Base-by-base conservation (phyloP, 2,113 vertebrate species). In the Eudyptes chrysolophus region DNA sequence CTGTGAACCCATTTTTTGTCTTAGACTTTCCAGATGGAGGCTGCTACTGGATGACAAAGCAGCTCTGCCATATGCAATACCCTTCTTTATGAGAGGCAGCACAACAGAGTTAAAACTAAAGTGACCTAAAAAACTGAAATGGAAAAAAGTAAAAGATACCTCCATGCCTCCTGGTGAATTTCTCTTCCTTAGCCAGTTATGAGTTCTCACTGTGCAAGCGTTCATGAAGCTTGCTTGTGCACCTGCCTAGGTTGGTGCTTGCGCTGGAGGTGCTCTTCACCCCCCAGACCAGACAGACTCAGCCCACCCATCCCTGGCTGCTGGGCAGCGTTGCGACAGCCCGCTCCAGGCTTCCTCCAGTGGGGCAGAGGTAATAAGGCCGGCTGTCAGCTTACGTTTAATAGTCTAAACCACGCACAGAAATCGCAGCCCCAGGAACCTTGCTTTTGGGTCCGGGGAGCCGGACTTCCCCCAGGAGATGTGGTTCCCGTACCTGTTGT, bases 331-430 rank as follows among this genome's bases (percentile, higher is more conserved):
- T 13, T 49, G 19, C 24, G 19, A 62, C 7, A 51, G 22, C 11
- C 42, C 52, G 10, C 16, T 66, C 17, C 74, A 20, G 17, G 24
- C 42, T 64, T 61, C 11, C 44, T 46, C 20, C 1, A 0, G 11
- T 9, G 44, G 13, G 38, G 15, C 15, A 36, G 38, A 42, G 36
- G 38, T 13, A 19, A 18, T 6, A 27, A 65, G 30, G 25, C 15
- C 51, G 30, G 10, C 34, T n/a, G 11, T 16, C 21, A 0, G 1
- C 21, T 83, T n/a, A 20, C 0, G 2, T 58, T 44, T 42, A 11
- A 32, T 18, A 30, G 25, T 60, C n/a, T 46, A 58, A 58, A 51
- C 4, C 12, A 69, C 9, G 2, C 12, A 20, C 16, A 17, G 27
- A 71, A 19, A 51, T 38, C 1, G 1, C 66, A 72, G 44, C 16